Conservation (phyloP, 2,888 invertebrate genomes). For the Synanthedon vespiformis region DNA sequence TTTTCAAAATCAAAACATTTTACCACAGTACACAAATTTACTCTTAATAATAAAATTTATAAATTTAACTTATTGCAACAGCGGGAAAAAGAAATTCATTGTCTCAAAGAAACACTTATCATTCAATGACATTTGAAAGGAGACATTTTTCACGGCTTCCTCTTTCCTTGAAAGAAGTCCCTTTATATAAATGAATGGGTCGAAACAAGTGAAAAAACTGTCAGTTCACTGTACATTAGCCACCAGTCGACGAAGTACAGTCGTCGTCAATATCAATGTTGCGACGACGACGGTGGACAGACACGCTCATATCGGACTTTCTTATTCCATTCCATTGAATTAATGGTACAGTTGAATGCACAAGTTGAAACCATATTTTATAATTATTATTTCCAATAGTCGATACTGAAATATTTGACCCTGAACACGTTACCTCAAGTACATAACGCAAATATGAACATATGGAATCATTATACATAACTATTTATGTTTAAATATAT, state of each 20-base stretch:
- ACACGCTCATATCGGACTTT: constrained; percentile 22
- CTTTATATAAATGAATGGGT: background rate
- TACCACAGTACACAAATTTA: too few species aligned
- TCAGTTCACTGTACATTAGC: constrained; percentile 32
- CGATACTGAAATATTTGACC: too few species aligned
- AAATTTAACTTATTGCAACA: too few species aligned
- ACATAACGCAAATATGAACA: too few species aligned
- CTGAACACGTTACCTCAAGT: too few species aligned
- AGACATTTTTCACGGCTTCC: constrained; percentile 17
- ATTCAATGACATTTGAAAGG: constrained; percentile 14
- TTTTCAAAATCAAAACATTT: too few species aligned
- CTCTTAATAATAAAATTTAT: too few species aligned
- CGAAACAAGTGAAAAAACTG: constrained; percentile 14
- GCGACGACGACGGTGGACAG: constrained; percentile 12
- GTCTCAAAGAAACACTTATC: constrained; percentile 9
- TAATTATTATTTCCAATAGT: background rate
- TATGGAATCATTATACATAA: too few species aligned
- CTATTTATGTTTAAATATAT: too few species aligned
- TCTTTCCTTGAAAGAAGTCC: constrained; percentile 4
- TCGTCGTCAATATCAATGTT: constrained; percentile 44
- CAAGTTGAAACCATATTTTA: constrained; percentile 3
- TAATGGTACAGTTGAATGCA: constrained; percentile 19
- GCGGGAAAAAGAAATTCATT: background rate
- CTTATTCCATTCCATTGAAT: constrained; percentile 28
- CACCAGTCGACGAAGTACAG: constrained; percentile 23